Base-by-base conservation (phyloP, 2,888 invertebrate species). In the Criorhina ranunculi region DNA sequence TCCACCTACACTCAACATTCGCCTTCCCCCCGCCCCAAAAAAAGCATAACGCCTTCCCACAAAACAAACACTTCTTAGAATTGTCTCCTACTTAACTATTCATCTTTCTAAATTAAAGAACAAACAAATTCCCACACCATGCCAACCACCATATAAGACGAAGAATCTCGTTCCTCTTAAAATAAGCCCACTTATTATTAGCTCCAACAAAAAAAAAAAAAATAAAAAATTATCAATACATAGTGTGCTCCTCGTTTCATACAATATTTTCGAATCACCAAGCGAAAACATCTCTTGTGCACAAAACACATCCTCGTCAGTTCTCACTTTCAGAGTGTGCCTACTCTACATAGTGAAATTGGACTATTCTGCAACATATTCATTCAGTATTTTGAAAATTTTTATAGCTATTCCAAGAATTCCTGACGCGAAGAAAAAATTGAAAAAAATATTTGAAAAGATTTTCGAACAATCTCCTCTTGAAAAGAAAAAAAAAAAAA, bases 101-200 rank as follows among this genome's bases (percentile, higher is more conserved):
- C 17, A 19, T 57, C 29, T 62, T 31, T 51, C 51, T 51, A 51
- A 49, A 19, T 46, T 46, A 19, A 53, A 53, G 29, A 51, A 24
- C 1, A 11, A 24, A 42, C 6, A 42, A 44, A 62, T 62, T 46
- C 62, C 62, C 62, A 62, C 62, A 62, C 29, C 17, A 9, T 31
- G 31, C 29, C 15, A 44, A 44, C 57, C 12, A 37, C 69, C 69
- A 59, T 70, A 70, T 46, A 70, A 70, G 57, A 19, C 69, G 42
- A 70, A 35, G 44, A 57, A 44, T 53, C 44, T 12, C 31, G 33
- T 15, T 33, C 24, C 57, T 35, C 49, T 19, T 60, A 60, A 72
- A 59, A 59, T 72, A 72, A 60, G 70, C 70, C 60, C 37, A 72
- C 70, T 72, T 72, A 72, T 72, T 72, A 72, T 72, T 72, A 72